Evolutionary conservation across 2,113 vertebrate genomes (phyloP).

Genomic region (Mormoops blainvillei): DNA sequence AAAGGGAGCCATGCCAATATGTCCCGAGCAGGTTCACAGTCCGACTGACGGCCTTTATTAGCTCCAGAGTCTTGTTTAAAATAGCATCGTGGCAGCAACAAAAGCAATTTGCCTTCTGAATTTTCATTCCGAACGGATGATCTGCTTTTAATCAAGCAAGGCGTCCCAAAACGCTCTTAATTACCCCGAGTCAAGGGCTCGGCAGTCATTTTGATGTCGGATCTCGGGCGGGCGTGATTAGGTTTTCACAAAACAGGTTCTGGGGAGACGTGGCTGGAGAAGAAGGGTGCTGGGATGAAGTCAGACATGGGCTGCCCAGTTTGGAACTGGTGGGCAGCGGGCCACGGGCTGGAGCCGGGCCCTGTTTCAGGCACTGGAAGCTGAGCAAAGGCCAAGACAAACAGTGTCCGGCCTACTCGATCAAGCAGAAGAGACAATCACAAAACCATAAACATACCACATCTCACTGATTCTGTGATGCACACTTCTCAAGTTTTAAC

Average conservation of each 20-base stretch:
- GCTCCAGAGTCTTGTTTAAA: conserved; percentile 77
- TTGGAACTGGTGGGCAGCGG: neutral
- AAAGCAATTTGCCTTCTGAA: conserved; percentile 81
- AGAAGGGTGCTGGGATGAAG: neutral
- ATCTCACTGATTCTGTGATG: neutral
- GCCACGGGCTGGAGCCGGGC: neutral
- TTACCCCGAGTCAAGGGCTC: conserved; percentile 80
- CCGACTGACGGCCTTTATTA: conserved; percentile 79
- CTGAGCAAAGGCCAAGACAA: neutral
- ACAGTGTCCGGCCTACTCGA: rapidly evolving
- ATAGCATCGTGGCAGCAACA: conserved; percentile 80
- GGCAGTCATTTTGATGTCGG: conserved; percentile 75
- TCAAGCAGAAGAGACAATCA: neutral
- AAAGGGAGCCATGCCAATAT: conserved; percentile 56
- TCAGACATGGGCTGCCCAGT: neutral
- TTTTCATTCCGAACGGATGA: conserved; percentile 83
- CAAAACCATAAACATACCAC: neutral
- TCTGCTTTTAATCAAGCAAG: conserved; percentile 82
- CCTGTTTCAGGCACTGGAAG: neutral
- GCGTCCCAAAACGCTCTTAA: conserved; percentile 81
- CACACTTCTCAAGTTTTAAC: too few relatives aligned
- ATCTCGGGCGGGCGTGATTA: conserved; percentile 53
- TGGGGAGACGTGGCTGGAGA: neutral
- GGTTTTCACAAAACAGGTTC: conserved; percentile 54
- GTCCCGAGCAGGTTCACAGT: conserved; percentile 48